Base-by-base conservation (phyloP, 2,888 invertebrate species). In the Drosophila planitibia region DNA sequence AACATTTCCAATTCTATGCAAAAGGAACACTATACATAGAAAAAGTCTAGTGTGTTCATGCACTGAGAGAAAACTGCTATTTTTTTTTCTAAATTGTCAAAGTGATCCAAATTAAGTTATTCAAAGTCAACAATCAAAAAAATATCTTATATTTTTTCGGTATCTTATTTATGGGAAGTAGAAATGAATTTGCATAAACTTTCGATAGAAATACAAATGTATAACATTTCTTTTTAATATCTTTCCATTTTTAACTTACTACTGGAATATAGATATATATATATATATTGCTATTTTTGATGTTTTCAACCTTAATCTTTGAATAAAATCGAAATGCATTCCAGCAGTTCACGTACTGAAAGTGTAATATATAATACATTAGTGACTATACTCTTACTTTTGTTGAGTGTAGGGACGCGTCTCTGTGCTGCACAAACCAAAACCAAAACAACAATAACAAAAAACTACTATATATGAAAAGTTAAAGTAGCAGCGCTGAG, bases 401-500 rank as follows among this genome's bases (percentile, higher is more conserved):
- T 51, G 33, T 28, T 25, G 41, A 49, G 37, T 54, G 53, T 41
- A 41, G 33, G 39, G 65, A 52, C 28, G 39, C 39, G 25, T 32
- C 37, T 37, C n/a, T 65, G 39, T 22, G 28, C 5, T 63, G 47
- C 68, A 64, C 52, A 61, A 52, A 76, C 51, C 47, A 58, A 71
- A 60, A 54, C 37, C 41, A 60, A 68, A 57, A 58, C 22, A 64
- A 37, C 22, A 32, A 41, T 37, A 52, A 63, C 44, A 54, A 55
- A 52, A 51, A 32, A 57, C 37, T 61, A 67, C 55, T 65, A 57
- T 74, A 76, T 78, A 85, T 85, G 83, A 90, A 88, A 85, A 90
- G 89, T 85, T 90, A 90, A 85, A 85, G 90, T 85, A 89, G 90
- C 85, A 81, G 89, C 86, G 85, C 69, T 58, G 76, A 72, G 79